Evolutionary conservation across 2,113 vertebrate species (phyloP), one percentile per base, ranked within the genome.

Genomic region (Candoia aspera): DNA sequence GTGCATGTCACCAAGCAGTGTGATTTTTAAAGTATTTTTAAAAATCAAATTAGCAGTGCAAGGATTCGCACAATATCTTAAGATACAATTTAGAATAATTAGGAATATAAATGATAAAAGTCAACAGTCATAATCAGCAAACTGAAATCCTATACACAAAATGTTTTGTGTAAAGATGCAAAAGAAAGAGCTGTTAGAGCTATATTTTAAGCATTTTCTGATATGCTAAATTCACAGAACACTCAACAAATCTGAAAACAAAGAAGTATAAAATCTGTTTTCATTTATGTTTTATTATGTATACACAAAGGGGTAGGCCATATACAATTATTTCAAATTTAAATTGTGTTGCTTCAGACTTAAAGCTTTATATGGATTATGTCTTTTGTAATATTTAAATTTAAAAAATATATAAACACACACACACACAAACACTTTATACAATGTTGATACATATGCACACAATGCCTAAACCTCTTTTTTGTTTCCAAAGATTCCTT

Each of bases 401-500:
- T n/a, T n/a, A n/a, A n/a, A n/a, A n/a, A n/a, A n/a, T n/a, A n/a
- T n/a, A n/a, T n/a, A n/a, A n/a, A n/a, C n/a, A n/a, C n/a, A n/a
- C 37, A 79, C 6, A 1, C 15, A 79, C 68, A 37, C n/a, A 79
- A 79, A 79, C 13, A 91, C 84, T 94, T 11, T 68, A 88, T 88
- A 73, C 60, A 93, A 95, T 93, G 95, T 95, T 96, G 95, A 89
- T 92, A 64, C n/a, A 92, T 93, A 92, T 94, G 96, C 92, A 94
- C 91, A 97, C 95, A 98, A 97, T 24, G 96, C 95, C 97, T 90
- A 97, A 96, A 95, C 94, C 95, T 89, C 91, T 94, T 96, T 95
- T 91, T 92, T 94, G 95, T 97, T 97, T 94, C 95, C 96, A 92
- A 96, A 97, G 97, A 98, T 96, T 96, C 96, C 97, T 98, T 97